A percentile compares a stretch with the other conserved stretches of the same genome.
phyloP scores from a whole-genome alignment of 2,797 vertebrate species.

The Echiichthys vipera region DNA sequence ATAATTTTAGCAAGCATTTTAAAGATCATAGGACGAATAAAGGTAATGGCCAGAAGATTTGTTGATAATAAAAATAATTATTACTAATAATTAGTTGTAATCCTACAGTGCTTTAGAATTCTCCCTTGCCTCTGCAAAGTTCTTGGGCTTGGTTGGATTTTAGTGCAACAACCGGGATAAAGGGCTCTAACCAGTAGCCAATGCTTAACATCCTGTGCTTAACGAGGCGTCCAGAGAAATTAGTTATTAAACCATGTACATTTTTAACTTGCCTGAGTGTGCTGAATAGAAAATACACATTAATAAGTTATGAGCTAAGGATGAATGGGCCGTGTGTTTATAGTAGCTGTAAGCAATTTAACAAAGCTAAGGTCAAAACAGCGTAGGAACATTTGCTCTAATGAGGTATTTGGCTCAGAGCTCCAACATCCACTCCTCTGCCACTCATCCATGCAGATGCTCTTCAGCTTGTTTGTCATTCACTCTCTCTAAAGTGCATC shows the following conservation, averaged over 20 bases:
- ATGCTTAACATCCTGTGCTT: not conserved
- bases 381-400: conserved; percentile 31
- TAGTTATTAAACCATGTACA: conserved; percentile 6
- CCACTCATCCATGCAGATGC: conserved; percentile 31
- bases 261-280: conserved; percentile 4
- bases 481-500: conserved; percentile 24
- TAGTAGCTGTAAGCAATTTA: conserved; percentile 20
- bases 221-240: not conserved
- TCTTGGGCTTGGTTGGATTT: not conserved
- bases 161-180: not conserved
- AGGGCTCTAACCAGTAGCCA: not conserved
- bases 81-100: not conserved
- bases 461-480: conserved; percentile 23
- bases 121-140: too few relatives aligned
- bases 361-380: conserved; percentile 31
- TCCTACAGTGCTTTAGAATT: not conserved
- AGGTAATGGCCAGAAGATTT: not conserved
- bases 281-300: not conserved
- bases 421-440: conserved; percentile 10
- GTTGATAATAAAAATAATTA: not conserved
- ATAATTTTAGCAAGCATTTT: too few relatives aligned
- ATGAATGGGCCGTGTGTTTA: conserved; percentile 11
- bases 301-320: conserved; percentile 11
- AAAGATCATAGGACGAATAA: too few relatives aligned
- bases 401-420: conserved; percentile 32